Evolutionary conservation across 2,888 invertebrate genomes (phyloP).

Genomic region (Euplexia lucipara): DNA sequence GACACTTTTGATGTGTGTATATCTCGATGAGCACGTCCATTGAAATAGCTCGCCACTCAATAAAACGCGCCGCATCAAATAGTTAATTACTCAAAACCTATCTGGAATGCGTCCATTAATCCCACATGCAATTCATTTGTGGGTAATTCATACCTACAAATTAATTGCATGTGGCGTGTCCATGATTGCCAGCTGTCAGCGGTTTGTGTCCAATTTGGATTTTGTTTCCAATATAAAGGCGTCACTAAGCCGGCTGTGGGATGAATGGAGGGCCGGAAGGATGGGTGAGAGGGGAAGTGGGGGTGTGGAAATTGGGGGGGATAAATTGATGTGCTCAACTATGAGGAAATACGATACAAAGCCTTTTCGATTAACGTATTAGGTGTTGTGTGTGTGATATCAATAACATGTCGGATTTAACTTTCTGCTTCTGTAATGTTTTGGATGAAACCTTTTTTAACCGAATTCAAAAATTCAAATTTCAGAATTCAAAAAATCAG

Average conservation of each 20-base stretch:
- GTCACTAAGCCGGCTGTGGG: slow-evolving; percentile 12
- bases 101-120: background rate
- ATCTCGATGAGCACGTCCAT: background rate
- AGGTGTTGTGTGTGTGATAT: background rate
- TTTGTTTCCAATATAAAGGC: slow-evolving; percentile 17
- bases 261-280: background rate
- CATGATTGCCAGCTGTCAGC: background rate
- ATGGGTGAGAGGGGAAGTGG: no score
- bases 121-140: slow-evolving; percentile 2
- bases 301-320: background rate
- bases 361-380: slow-evolving; percentile 5
- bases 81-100: background rate
- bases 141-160: no score
- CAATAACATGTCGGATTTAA: slow-evolving; percentile 1
- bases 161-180: background rate
- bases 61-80: background rate
- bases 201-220: slow-evolving; percentile 22
- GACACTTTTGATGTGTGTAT: no score
- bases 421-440: background rate
- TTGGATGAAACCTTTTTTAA: background rate
- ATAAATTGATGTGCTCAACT: slow-evolving; percentile 19
- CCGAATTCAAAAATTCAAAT: no score
- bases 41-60: background rate
- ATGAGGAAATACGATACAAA: slow-evolving; percentile 30
- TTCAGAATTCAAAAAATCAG: no score